Conservation (phyloP, 2,888 invertebrate species). For the Scaptomyza reducta region DNA sequence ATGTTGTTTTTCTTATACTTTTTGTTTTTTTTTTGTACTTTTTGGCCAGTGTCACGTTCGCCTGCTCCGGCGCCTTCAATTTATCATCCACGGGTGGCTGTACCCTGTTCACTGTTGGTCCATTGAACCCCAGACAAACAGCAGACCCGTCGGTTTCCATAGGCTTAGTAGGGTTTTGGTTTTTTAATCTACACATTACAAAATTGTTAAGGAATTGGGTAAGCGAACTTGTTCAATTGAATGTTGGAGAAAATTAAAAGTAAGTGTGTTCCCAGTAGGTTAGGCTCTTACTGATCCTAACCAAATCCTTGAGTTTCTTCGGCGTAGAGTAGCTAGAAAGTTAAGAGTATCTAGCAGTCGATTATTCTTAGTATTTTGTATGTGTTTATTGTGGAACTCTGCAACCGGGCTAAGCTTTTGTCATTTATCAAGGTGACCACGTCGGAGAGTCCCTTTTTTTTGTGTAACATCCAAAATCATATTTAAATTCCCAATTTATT, state of each 20-base stretch:
- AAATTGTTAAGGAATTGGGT: not conserved
- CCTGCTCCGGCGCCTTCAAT: constrained; percentile 52
- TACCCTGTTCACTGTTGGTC: constrained; percentile 28
- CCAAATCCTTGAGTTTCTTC: not conserved
- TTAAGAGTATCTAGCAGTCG: not conserved
- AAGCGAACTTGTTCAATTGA: not conserved
- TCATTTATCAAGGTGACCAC: constrained; percentile 50
- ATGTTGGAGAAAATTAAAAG: not conserved
- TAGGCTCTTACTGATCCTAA: not conserved
- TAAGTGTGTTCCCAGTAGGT: not conserved
- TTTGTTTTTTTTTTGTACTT: constrained; percentile 18
- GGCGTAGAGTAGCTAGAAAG: not conserved
- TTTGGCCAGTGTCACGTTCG: constrained; percentile 76
- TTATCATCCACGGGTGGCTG: constrained; percentile 71
- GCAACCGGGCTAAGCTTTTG: constrained; percentile 24
- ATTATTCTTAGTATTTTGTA: not conserved
- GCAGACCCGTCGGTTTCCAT: not conserved
- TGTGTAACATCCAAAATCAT: constrained; percentile 7
- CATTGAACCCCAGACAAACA: constrained; percentile 58
- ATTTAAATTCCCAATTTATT: constrained; percentile 64
- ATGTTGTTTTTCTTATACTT: constrained; percentile 16
- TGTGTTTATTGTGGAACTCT: not conserved
- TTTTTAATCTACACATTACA: not conserved
- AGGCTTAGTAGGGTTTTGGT: constrained; percentile 16
- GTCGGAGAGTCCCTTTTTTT: constrained; percentile 8